phyloP scores from a whole-genome alignment of 2,113 vertebrate species.

The Pterocles gutturalis region DNA sequence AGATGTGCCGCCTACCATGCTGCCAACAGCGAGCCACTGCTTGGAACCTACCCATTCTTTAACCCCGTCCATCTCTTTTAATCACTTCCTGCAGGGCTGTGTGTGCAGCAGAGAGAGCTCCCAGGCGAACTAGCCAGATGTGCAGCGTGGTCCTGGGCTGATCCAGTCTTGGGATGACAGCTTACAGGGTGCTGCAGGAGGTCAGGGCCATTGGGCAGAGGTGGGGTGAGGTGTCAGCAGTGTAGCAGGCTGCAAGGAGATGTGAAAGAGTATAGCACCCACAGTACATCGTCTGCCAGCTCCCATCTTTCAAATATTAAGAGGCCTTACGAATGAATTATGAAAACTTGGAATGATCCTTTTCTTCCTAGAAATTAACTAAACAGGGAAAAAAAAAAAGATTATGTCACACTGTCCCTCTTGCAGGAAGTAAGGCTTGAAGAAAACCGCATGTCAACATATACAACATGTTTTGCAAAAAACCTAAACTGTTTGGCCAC shows the following conservation, averaged over 20 bases:
- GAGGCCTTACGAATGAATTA: not conserved
- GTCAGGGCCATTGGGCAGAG: not conserved
- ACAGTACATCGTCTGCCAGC: not conserved
- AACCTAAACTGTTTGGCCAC: not conserved
- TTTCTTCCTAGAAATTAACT: not conserved
- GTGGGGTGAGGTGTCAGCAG: not conserved
- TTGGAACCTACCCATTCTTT: not conserved
- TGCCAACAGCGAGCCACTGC: not conserved
- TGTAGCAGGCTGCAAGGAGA: not conserved
- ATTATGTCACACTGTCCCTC: not conserved
- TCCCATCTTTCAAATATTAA: not conserved
- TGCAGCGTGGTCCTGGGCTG: rapidly evolving
- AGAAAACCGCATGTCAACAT: not conserved
- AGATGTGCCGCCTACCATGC: not conserved
- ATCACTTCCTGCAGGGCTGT: not conserved
- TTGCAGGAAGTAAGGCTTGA: not conserved
- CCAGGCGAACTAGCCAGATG: not conserved
- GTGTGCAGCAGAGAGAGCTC: not conserved
- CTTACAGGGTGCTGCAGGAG: not conserved
- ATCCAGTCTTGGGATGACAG: not conserved
- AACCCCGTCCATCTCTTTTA: not conserved
- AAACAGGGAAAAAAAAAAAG: not conserved
- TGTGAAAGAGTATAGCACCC: rapidly evolving
- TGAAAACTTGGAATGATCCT: not conserved
- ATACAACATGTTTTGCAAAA: not conserved